Conservation (phyloP, 2,888 invertebrate species). For the Caenorhabditis doughertyi region DNA sequence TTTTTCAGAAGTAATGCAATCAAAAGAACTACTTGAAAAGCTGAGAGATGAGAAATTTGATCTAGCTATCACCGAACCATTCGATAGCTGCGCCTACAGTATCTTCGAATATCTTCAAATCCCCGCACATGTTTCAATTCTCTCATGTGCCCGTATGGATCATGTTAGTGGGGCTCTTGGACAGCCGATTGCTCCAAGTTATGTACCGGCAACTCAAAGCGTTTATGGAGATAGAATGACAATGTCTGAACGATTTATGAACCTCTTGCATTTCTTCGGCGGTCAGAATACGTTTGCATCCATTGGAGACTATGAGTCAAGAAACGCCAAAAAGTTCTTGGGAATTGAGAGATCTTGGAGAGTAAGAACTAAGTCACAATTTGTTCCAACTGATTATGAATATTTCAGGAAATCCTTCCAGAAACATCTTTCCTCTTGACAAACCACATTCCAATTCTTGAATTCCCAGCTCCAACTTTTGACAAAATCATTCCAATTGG, state of each 20-base stretch:
- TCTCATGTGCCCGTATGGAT: constrained; percentile 50
- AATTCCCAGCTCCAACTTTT: constrained; percentile 69
- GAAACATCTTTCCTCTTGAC: constrained; percentile 47
- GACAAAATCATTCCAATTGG: constrained; percentile 65
- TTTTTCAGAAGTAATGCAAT: constrained; percentile 51
- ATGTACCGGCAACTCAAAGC: constrained; percentile 52
- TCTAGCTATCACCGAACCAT: constrained; percentile 45
- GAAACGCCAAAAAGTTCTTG: constrained; percentile 12
- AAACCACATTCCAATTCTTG: constrained; percentile 58
- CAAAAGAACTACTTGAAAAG: constrained; percentile 25
- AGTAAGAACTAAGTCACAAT: too few relatives aligned
- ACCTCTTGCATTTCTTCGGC: constrained; percentile 26
- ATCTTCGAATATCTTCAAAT: constrained; percentile 53
- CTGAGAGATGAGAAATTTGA: constrained; percentile 51
- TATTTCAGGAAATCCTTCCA: constrained; percentile 38
- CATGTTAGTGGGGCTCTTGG: constrained; percentile 48
- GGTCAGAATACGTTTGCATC: constrained; percentile 38
- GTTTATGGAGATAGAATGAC: constrained; percentile 43
- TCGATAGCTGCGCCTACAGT: constrained; percentile 49
- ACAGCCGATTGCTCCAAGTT: constrained; percentile 55
- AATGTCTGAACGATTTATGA: constrained; percentile 38
- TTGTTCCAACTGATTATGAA: too few relatives aligned
- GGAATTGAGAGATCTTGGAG: constrained; percentile 48
- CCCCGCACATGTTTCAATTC: constrained; percentile 42
- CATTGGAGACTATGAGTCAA: constrained; percentile 48